Evolutionary conservation across 2,888 invertebrate genomes (phyloP), one percentile per base, ranked within the genome.

Genomic region (Drosophila flavopinicola): DNA sequence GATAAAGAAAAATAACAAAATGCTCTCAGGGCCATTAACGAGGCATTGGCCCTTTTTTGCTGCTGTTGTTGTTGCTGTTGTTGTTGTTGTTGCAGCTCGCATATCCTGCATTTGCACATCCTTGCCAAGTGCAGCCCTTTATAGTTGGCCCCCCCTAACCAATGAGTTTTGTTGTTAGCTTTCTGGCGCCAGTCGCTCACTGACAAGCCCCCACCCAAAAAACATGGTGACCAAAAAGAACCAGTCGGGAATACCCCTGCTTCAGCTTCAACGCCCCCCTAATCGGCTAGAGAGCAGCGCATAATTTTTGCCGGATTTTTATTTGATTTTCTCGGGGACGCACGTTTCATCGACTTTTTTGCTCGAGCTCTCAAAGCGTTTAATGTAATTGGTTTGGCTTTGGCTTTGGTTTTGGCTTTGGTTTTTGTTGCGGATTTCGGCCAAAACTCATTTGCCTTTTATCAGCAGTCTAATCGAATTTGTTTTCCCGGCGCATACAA

Each of bases 331-430:
- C 78, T 37, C 20, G 37, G 29, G 11, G 30, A 75, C 76, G 76
- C 72, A 65, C 71, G 63, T 54, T 69, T 69, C 61, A 70, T 70
- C 54, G 72, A 52, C 54, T 42, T 61, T 61, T 53, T 59, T 54
- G 35, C 44, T 24, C 24, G 10, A 44, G 35, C 49, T 41, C 65
- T 65, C 65, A 65, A 58, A 75, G 69, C 64, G 67, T 76, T 86
- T 88, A 86, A 87, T 88, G 86, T 88, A 87, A 88, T 89, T 88
- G 87, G 73, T 57, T 76, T 63, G 60, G 66, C 37, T 70, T 67
- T 64, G 35, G 44, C 20, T 33, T 53, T 47, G 41, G 48, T 41
- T 70, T 67, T 64, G 35, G 44, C 24, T 33, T 53, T 47, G 41
- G 48, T 41, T 45, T 52, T 47, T 56, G 68, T 33, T 58, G 17